Percentiles rank a stretch among this genome's conserved stretches.
Evolutionary conservation across 2,888 invertebrate genomes (phyloP).

Genomic region (Acronicta psi): DNA sequence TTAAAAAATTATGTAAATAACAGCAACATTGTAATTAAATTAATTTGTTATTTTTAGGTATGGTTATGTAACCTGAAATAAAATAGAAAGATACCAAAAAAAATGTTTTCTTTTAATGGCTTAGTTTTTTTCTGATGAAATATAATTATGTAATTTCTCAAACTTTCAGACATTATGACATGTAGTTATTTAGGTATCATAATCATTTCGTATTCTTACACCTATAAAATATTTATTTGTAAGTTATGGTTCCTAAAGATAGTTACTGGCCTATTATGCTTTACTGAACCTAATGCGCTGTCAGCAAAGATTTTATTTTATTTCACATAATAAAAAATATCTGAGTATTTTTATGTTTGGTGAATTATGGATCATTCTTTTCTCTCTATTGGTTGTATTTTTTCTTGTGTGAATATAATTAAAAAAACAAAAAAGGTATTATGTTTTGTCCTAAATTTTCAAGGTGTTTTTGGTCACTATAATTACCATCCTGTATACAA

Average conservation of each 20-base stretch:
- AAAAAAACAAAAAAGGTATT: too few relatives aligned
- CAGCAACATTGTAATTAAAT: too few relatives aligned
- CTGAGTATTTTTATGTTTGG: too few relatives aligned
- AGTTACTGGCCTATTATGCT: slow-evolving; percentile 61
- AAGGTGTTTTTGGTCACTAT: background rate
- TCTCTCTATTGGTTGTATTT: too few relatives aligned
- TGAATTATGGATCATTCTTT: too few relatives aligned
- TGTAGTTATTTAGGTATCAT: slow-evolving; percentile 9
- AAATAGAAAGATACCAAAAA: too few relatives aligned
- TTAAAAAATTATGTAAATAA: too few relatives aligned
- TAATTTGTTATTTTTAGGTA: too few relatives aligned
- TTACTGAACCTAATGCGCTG: slow-evolving; percentile 37
- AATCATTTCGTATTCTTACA: slow-evolving; percentile 11
- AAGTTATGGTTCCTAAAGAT: slow-evolving; percentile 58
- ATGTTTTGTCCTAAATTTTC: background rate
- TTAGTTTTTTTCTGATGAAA: too few relatives aligned
- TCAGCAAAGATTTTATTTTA: slow-evolving; percentile 13
- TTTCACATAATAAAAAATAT: background rate
- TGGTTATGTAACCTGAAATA: too few relatives aligned
- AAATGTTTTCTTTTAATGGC: too few relatives aligned
- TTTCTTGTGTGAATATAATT: too few relatives aligned
- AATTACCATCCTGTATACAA: slow-evolving; percentile 6
- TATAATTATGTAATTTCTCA: slow-evolving; percentile 6
- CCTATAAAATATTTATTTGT: slow-evolving; percentile 47
- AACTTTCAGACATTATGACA: slow-evolving; percentile 2